phyloP scores from a whole-genome alignment of 2,888 invertebrate genomes.

The Thecocarcelia acutangulata region DNA sequence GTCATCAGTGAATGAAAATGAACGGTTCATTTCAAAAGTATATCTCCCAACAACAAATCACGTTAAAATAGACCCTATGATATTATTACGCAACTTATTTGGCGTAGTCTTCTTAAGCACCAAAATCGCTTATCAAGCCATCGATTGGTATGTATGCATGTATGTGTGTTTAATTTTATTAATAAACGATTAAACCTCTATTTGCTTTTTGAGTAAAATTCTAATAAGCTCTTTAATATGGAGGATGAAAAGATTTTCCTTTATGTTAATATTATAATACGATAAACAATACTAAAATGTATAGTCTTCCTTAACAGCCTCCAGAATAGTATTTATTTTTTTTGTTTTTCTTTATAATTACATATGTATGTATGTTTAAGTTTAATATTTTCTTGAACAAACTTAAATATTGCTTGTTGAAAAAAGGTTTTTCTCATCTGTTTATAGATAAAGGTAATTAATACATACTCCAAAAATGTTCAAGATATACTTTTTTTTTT shows the following conservation, averaged over 20 bases:
- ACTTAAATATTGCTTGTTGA: conserved; percentile 64
- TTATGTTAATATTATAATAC: conserved; percentile 6
- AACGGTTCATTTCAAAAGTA: no score
- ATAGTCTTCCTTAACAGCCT: conserved; percentile 51
- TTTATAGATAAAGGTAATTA: no score
- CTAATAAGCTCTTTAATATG: conserved; percentile 67
- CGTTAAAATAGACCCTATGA: no score
- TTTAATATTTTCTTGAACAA: conserved; percentile 27
- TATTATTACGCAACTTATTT: no score
- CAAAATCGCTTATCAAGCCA: no score
- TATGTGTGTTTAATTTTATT: no score
- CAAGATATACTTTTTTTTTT: conserved; percentile 14
- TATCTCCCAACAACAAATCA: no score
- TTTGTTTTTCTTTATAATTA: background rate
- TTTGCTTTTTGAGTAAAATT: conserved; percentile 51
- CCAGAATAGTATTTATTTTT: conserved; percentile 20
- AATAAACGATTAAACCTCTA: conserved; percentile 5
- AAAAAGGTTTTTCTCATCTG: conserved; percentile 39
- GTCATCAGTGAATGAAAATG: no score
- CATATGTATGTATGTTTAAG: background rate
- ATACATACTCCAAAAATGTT: conserved; percentile 12
- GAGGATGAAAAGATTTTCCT: conserved; percentile 26
- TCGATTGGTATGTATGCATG: no score
- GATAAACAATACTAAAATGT: conserved; percentile 36
- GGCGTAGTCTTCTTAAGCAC: no score